phyloP scores from a whole-genome alignment of 1,140 invertebrate genomes.

The Mizuhopecten yessoensis region DNA sequence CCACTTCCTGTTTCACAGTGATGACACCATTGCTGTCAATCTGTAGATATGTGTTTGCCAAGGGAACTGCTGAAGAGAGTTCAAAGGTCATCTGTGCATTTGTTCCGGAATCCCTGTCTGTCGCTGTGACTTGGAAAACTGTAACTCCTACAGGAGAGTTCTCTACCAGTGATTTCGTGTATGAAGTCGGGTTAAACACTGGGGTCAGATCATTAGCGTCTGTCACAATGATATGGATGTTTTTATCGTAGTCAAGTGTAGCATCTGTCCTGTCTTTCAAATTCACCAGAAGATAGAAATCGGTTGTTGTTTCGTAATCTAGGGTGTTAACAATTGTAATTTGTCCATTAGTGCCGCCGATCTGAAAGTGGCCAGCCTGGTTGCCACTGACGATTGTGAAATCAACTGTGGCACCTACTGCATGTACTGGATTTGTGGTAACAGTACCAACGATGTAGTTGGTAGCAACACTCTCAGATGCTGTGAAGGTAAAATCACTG shows the following conservation, averaged over 20 bases:
- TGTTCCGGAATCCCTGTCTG: slow-evolving; percentile 75
- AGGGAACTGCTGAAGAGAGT: slow-evolving; percentile 50
- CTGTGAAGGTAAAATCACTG: slow-evolving; percentile 46
- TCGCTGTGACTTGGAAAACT: slow-evolving; percentile 90
- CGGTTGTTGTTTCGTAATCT: slow-evolving; percentile 93
- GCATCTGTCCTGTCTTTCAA: slow-evolving; percentile 83
- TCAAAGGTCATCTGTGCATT: slow-evolving; percentile 69
- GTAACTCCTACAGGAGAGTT: slow-evolving; percentile 93
- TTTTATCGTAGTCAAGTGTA: slow-evolving; percentile 81
- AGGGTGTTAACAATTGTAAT: slow-evolving; percentile 82
- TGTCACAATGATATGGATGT: slow-evolving; percentile 68
- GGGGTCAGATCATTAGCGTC: slow-evolving; percentile 80
- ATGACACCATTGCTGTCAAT: slow-evolving; percentile 36
- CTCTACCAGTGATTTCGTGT: slow-evolving; percentile 90
- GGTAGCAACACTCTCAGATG: slow-evolving; percentile 88
- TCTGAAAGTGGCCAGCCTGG: slow-evolving; percentile 51
- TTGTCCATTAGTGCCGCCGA: slow-evolving; percentile 40
- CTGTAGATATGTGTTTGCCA: slow-evolving; percentile 17
- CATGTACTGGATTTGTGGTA: slow-evolving; percentile 48
- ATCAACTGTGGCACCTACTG: slow-evolving; percentile 59
- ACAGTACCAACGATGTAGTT: slow-evolving; percentile 84
- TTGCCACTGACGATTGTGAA: slow-evolving; percentile 56
- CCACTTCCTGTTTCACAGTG: slow-evolving; percentile 27
- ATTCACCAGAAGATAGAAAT: slow-evolving; percentile 93
- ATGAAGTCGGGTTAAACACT: slow-evolving; percentile 85